Percentiles rank a stretch among this genome's conserved stretches.
phyloP scores from a whole-genome alignment of 1,140 invertebrate genomes.

The Panagrolaimus sp. region DNA sequence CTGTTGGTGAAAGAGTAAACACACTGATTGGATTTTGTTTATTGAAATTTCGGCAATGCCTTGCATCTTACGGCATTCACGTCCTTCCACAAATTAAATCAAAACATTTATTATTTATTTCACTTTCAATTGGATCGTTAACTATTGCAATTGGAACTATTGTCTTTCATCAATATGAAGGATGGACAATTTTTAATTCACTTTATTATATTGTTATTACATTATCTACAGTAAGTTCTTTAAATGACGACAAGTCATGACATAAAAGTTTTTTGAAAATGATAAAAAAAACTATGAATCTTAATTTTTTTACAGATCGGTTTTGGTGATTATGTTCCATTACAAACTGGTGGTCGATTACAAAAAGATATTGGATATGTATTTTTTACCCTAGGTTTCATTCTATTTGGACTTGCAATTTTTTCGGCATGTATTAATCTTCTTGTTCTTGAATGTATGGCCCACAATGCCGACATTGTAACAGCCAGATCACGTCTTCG shows the following conservation, averaged over 20 bases:
- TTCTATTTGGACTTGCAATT: constrained; percentile 94
- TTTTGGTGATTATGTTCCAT: constrained; percentile 65
- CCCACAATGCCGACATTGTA: constrained; percentile 45
- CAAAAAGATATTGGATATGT: constrained; percentile 90
- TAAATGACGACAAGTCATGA: too few species aligned
- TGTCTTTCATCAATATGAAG: constrained; percentile 68
- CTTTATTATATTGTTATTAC: constrained; percentile 99
- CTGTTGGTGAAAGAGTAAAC: constrained; percentile 90
- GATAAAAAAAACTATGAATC: too few species aligned
- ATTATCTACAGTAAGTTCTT: constrained; percentile 59
- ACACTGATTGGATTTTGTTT: constrained; percentile 88
- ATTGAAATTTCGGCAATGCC: constrained; percentile 34
- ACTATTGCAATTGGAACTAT: constrained; percentile 47
- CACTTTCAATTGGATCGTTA: constrained; percentile 40
- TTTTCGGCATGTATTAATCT: constrained; percentile 96
- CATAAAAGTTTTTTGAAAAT: too few species aligned
- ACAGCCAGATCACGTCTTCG: constrained; percentile 27
- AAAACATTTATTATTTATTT: constrained; percentile 48
- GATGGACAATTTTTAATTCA: constrained; percentile 94
- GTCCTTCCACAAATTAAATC: constrained; percentile 38
- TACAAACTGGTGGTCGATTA: constrained; percentile 84
- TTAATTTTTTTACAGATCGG: too few species aligned
- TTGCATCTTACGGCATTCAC: constrained; percentile 8
- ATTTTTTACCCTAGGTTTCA: constrained; percentile 94
- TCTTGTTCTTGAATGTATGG: constrained; percentile 75